A percentile compares a stretch with the other conserved stretches of the same genome.
Conservation (phyloP, 2,888 invertebrate genomes). For the Stenoptilia bipunctidactyla region DNA sequence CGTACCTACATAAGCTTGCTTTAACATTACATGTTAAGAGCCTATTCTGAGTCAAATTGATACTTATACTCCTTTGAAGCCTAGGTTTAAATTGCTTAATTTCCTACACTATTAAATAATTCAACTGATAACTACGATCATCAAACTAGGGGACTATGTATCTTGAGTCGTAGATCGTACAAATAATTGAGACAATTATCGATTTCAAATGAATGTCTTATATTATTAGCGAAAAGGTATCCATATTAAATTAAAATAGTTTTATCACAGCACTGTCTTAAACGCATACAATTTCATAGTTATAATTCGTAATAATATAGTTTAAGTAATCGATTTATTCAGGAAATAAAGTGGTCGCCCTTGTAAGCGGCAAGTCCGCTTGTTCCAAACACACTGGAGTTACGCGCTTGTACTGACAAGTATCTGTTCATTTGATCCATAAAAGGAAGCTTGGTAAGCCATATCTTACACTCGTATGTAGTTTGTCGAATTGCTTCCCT, state of each 20-base stretch:
- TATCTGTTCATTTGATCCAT: constrained; percentile 21
- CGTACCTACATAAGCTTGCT: constrained; percentile 4
- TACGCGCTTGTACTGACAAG: constrained; percentile 27
- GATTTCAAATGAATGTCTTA: too few species aligned
- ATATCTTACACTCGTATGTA: constrained; percentile 13
- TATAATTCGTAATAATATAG: constrained; percentile 19
- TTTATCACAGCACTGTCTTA: too few species aligned
- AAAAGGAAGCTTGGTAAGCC: constrained; percentile 32
- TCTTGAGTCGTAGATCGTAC: too few species aligned
- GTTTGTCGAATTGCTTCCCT: not conserved
- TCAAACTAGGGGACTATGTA: too few species aligned
- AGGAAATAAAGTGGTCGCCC: constrained; percentile 59
- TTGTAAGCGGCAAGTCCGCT: constrained; percentile 29
- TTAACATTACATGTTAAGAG: not conserved
- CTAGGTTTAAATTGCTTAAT: constrained; percentile 5
- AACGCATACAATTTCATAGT: not conserved
- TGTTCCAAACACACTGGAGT: constrained; percentile 20
- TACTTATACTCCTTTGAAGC: constrained; percentile 5
- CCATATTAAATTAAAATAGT: too few species aligned
- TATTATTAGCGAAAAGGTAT: too few species aligned
- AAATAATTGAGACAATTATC: too few species aligned
- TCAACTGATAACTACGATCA: not conserved
- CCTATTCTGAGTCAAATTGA: constrained; percentile 4
- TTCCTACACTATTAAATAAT: not conserved
- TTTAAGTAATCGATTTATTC: constrained; percentile 32